A percentile compares a stretch with the other conserved stretches of the same genome.
phyloP scores from a whole-genome alignment of 1,140 invertebrate species.

The Oedothorax gibbosus region DNA sequence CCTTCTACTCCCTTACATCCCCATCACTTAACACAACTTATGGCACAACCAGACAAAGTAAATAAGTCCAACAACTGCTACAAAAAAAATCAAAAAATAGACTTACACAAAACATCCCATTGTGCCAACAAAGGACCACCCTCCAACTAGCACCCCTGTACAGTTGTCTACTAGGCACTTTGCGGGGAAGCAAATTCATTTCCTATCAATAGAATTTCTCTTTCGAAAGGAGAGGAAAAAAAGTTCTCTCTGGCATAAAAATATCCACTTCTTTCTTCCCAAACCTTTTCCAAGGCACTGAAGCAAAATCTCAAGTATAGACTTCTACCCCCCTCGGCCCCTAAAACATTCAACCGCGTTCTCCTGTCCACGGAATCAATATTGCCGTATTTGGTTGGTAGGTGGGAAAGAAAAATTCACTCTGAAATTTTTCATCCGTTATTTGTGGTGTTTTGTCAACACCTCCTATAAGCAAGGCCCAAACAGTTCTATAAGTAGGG shows the following conservation, averaged over 20 bases:
- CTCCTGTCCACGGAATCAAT: conserved; percentile 54
- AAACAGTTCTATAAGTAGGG: too few species aligned
- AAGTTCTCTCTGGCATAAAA: conserved; percentile 49
- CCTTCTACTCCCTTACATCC: too few species aligned
- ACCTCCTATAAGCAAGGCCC: too few species aligned
- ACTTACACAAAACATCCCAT: neutral
- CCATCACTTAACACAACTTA: too few species aligned
- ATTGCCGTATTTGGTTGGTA: conserved; percentile 41
- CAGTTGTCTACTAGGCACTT: conserved; percentile 33
- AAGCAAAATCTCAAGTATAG: conserved; percentile 59
- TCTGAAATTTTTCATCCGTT: too few species aligned
- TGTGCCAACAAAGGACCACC: neutral
- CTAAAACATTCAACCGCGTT: conserved; percentile 4
- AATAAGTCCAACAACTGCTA: too few species aligned
- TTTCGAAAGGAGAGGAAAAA: conserved; percentile 13
- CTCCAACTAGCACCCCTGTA: conserved; percentile 1
- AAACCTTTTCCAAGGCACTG: conserved; percentile 43
- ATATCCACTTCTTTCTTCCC: conserved; percentile 38
- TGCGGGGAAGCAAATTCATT: conserved; percentile 57
- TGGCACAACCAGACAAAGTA: too few species aligned
- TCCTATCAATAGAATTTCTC: conserved; percentile 24
- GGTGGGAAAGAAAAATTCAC: too few species aligned
- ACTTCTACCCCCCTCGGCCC: conserved; percentile 22
- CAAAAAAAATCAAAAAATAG: too few species aligned
- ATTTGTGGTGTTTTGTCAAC: too few species aligned